phyloP scores from a whole-genome alignment of 2,797 vertebrate species.

The Tiaroga cobitis region DNA sequence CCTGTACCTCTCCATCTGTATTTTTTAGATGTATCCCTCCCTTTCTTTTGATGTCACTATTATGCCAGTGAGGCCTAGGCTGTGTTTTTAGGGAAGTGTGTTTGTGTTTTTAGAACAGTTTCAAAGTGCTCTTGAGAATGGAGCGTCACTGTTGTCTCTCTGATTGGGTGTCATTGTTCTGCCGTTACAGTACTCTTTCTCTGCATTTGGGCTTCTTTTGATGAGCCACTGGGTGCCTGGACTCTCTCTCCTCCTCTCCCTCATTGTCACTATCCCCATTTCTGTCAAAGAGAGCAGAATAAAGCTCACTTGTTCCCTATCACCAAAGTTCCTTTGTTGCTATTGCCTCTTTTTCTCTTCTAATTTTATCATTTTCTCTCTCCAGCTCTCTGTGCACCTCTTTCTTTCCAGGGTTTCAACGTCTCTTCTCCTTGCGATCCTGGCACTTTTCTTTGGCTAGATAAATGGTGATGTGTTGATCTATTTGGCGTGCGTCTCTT shows the following conservation, averaged over 20 bases:
- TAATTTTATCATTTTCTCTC: background rate
- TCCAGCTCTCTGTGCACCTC: background rate
- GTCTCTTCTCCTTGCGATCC: background rate
- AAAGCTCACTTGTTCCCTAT: constrained; percentile 3
- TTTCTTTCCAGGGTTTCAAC: background rate
- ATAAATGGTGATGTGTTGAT: constrained; percentile 16
- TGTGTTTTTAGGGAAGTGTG: constrained; percentile 3
- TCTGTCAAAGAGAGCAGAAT: background rate
- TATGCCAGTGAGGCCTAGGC: background rate
- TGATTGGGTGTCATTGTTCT: constrained; percentile 53
- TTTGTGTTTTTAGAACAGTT: constrained; percentile 36
- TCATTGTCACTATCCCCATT: background rate
- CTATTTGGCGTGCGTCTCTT: constrained; percentile 15
- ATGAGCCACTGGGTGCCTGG: constrained; percentile 18
- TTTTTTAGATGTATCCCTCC: background rate
- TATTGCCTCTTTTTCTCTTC: background rate
- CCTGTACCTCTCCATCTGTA: background rate
- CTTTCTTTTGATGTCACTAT: constrained; percentile 12
- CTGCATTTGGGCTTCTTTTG: constrained; percentile 34
- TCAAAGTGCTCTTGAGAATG: constrained; percentile 41
- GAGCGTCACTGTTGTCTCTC: constrained; percentile 34
- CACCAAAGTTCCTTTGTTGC: background rate
- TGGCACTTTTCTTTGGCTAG: constrained; percentile 1
- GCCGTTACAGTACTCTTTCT: constrained; percentile 19
- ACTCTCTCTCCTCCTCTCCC: background rate